Evolutionary conservation across 35 echinoderm and acorn worm species (phyloP).

Genomic region (Stichopus chloronotus): DNA sequence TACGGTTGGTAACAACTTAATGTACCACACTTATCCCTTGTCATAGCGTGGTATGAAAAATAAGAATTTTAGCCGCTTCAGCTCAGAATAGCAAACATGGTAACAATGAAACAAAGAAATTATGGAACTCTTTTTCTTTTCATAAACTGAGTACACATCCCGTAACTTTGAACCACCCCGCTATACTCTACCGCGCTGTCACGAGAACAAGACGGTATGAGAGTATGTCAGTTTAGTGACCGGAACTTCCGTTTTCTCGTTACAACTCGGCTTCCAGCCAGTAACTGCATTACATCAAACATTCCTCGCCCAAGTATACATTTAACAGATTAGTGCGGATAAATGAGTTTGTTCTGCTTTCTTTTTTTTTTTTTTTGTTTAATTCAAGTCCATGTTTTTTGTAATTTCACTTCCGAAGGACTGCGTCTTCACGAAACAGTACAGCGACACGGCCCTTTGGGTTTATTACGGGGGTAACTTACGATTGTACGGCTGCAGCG

Average conservation of each 20-base stretch:
- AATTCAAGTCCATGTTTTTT: not conserved
- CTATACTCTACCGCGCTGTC: not conserved
- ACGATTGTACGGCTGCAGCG: conserved; percentile 61
- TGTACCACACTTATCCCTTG: no score
- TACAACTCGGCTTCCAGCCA: no score
- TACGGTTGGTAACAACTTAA: no score
- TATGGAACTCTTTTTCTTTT: no score
- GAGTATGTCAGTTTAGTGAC: not conserved
- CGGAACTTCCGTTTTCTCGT: no score
- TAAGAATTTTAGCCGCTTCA: no score
- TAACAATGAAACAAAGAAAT: no score
- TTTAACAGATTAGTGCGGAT: not conserved
- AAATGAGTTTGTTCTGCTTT: not conserved
- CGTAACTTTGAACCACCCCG: not conserved
- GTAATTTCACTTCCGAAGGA: conserved; percentile 10
- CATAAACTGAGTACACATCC: no score
- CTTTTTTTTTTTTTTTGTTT: not conserved
- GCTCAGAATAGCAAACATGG: no score
- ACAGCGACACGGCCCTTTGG: conserved; percentile 65
- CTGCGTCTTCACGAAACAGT: conserved; percentile 60
- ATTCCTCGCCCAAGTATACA: no score
- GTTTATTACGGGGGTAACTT: conserved; percentile 75
- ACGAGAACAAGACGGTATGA: not conserved
- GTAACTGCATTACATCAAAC: no score
- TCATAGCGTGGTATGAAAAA: no score